Conservation (phyloP, 2,888 invertebrate genomes). For the Sesia apiformis region DNA sequence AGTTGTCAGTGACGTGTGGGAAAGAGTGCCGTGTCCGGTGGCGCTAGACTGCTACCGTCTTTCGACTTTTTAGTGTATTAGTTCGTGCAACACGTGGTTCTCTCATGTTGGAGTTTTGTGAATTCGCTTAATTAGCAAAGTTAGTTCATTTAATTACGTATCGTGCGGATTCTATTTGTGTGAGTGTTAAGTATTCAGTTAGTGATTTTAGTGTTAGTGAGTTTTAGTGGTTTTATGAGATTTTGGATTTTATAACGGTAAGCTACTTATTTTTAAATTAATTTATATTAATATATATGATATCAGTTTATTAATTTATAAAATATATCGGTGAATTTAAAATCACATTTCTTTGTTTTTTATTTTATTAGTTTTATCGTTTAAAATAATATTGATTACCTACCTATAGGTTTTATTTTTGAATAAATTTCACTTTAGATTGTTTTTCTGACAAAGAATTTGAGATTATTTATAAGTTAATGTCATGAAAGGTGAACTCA, state of each 20-base stretch:
- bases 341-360: no score
- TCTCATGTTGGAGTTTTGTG: conserved; percentile 28
- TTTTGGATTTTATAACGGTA: no score
- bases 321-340: no score
- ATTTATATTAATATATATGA: no score
- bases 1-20: conserved; percentile 61
- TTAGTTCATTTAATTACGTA: conserved; percentile 20
- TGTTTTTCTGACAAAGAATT: no score
- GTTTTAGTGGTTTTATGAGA: conserved; percentile 16
- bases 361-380: no score
- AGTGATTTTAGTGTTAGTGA: conserved; percentile 10
- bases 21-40: conserved; percentile 41
- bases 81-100: conserved; percentile 50
- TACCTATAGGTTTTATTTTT: no score
- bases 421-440: no score
- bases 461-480: conserved; percentile 5
- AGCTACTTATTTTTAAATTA: no score
- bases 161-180: conserved; percentile 29
- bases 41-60: conserved; percentile 31
- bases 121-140: conserved; percentile 42
- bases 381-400: no score
- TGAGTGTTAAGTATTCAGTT: conserved; percentile 13
- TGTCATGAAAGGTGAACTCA: conserved; percentile 17
- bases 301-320: no score
- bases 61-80: conserved; percentile 13